Base-by-base conservation (phyloP, 2,888 invertebrate species). In the Dolomedes plantarius region DNA sequence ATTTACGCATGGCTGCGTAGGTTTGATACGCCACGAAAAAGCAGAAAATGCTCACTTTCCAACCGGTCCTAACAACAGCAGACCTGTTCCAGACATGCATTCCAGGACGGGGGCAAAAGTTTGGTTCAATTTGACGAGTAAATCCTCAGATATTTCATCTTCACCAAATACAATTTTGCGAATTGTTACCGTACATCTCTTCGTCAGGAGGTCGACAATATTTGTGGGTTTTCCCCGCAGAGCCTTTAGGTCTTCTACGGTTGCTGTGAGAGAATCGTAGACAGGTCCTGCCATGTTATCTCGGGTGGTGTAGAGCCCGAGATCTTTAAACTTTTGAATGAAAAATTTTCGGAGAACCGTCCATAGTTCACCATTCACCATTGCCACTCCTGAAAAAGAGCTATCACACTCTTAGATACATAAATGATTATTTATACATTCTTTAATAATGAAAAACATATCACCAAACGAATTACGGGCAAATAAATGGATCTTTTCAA, bases 1-100 rank as follows among this genome's bases (percentile, higher is more conserved):
- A n/a, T n/a, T n/a, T n/a, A n/a, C n/a, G n/a, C n/a, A n/a, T n/a
- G n/a, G n/a, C n/a, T n/a, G n/a, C n/a, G n/a, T n/a, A n/a, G n/a
- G n/a, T n/a, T n/a, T n/a, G n/a, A n/a, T n/a, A n/a, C n/a, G n/a
- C n/a, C n/a, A n/a, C n/a, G n/a, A n/a, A n/a, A n/a, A n/a, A n/a
- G n/a, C n/a, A n/a, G n/a, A n/a, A n/a, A n/a, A n/a, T n/a, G n/a
- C 64, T 50, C 50, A 73, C 80, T 28, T 64, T 0, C 65, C 67
- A 23, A 73, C 31, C 3, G 46, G 46, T 5, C 80, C 80, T 0
- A 29, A n/a, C 0, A 67, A 19, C 1, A 80, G 32, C 19, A 73
- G 16, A 11, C 73, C 73, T 3, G 1, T n/a, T 16, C 65, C 32
- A n/a, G 71, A 64, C 27, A 67, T 36, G 13, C 27, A 19, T 32